A percentile compares a stretch with the other conserved stretches of the same genome.
Conservation (phyloP, 2,113 vertebrate genomes). For the Xiphias gladius region DNA sequence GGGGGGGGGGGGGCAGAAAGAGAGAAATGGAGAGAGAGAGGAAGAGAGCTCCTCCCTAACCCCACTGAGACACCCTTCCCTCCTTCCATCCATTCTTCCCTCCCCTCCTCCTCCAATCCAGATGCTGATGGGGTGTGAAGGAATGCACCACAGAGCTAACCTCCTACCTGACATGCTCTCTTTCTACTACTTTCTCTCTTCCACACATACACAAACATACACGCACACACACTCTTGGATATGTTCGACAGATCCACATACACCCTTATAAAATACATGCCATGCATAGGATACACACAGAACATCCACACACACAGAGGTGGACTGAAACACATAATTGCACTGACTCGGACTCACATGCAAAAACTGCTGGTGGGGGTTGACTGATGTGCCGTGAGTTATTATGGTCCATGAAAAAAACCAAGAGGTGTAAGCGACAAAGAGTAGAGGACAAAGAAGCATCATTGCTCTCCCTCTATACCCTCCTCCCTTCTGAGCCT, state of each 20-base stretch:
- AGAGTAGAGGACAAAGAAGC: slow-evolving; percentile 75
- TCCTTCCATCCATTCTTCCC: slow-evolving; percentile 50
- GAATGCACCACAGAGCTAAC: slow-evolving; percentile 84
- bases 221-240: neutral
- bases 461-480: slow-evolving; percentile 20
- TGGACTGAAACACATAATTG: neutral
- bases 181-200: neutral
- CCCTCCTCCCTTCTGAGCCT: neutral
- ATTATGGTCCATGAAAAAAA: slow-evolving; percentile 66
- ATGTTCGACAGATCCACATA: slow-evolving; percentile 5
- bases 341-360: slow-evolving; percentile 2
- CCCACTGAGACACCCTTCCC: slow-evolving; percentile 81
- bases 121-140: slow-evolving; percentile 88
- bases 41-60: slow-evolving; percentile 59
- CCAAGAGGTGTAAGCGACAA: slow-evolving; percentile 64
- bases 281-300: neutral
- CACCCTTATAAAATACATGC: slow-evolving; percentile 5
- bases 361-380: slow-evolving; percentile 49
- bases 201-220: neutral
- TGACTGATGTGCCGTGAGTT: slow-evolving; percentile 58
- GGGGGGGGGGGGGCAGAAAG: neutral
- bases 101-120: slow-evolving; percentile 75
- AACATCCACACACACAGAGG: neutral
- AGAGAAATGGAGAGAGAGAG: neutral
- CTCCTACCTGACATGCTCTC: slow-evolving; percentile 68